Base-by-base conservation (phyloP, 1,140 invertebrate species). In the Drosophila sturtevanti region DNA sequence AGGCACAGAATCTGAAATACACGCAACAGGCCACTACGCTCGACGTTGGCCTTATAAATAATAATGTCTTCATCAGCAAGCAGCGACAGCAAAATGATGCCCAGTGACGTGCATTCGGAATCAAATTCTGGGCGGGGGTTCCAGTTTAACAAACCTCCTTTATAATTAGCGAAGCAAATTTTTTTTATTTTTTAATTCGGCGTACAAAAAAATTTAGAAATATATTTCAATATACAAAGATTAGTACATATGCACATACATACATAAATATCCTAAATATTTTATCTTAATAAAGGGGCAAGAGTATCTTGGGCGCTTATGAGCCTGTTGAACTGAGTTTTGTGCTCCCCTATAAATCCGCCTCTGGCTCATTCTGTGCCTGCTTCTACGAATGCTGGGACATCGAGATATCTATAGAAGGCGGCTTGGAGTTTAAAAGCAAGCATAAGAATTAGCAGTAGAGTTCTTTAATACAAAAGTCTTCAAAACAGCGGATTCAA, bases 31-130 rank as follows among this genome's bases (percentile, higher is more conserved):
- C 27, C 41, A 56, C 54, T 56, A 34, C 14, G n/a, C 54, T 56
- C 31, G 44, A 21, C 44, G 44, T 51, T 51, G 54, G 54, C 54
- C 54, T 56, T 56, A 56, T 56, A 56, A 56, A 56, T 56, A 56
- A 56, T 56, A 56, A 56, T 56, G 54, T 56, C 54, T 56, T 56
- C 54, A 56, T 56, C 54, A 56, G 54, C 54, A 56, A 35, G 54
- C 31, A 34, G 54, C 54, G 41, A 48, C 41, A 48, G 41, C 41
- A 11, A 48, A 48, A 14, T 48, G 41, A 48, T 48, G 41, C 41
- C 18, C 41, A 48, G 41, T 21, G 41, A 9, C 41, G 41, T 48
- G 2, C 16, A 10, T 48, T 11, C 18, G 11, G 9, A 0, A 21
- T 18, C 9, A 11, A 7, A 48, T 21, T 21, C 9, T 21, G 41